A percentile compares a stretch with the other conserved stretches of the same genome.
These are phyloP conservation scores for Neoaliturus tenellus DNA, from an alignment of 2,888 invertebrate genomes.

Conservation along the genomic window DNA sequence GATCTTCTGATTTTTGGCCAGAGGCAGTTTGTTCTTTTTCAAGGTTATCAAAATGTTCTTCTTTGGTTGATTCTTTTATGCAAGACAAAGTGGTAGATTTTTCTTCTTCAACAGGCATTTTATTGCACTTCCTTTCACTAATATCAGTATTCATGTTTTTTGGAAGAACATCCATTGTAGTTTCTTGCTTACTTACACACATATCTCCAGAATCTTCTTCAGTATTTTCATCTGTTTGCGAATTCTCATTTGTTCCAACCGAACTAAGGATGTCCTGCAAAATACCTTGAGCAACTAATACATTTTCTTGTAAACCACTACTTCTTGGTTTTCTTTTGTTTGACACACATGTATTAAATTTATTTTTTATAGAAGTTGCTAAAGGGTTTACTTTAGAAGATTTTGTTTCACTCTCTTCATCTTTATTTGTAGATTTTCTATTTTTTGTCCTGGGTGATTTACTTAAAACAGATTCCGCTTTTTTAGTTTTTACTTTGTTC, in stretches of 20 bases:
- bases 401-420: not conserved
- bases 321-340: not conserved
- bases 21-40: not conserved
- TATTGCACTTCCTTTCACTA: not conserved
- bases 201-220: no score
- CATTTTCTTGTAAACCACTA: not conserved
- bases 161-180: not conserved
- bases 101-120: not conserved
- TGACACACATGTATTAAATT: not conserved
- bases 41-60: not conserved
- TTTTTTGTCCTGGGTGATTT: not conserved
- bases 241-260: not conserved
- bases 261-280: constrained; percentile 10
- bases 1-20: not conserved
- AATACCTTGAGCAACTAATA: constrained; percentile 18
- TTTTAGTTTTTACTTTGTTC: not conserved
- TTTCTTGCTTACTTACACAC: not conserved
- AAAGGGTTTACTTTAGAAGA: not conserved
- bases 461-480: not conserved
- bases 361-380: not conserved
- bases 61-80: no score
- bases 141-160: not conserved
- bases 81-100: no score
- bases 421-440: not conserved
- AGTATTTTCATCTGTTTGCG: not conserved